A percentile compares a stretch with the other conserved stretches of the same genome.
Evolutionary conservation across 2,113 vertebrate genomes (phyloP).

Genomic region (Platichthys flesus): DNA sequence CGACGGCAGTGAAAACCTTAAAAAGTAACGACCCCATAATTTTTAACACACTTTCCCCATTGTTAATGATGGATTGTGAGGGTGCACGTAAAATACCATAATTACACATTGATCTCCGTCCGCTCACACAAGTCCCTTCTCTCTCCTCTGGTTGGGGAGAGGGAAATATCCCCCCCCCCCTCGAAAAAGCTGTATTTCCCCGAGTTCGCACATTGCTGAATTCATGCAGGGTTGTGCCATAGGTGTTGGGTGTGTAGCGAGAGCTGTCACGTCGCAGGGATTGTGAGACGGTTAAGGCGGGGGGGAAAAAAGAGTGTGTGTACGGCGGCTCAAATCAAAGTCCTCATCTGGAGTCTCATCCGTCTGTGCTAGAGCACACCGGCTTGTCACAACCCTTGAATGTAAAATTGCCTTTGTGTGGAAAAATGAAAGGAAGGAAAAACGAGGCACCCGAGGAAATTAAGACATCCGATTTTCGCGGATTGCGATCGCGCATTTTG

Average conservation of each 20-base stretch:
- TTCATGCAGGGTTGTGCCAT: constrained; percentile 11
- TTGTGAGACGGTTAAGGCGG: constrained; percentile 20
- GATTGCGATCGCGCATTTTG: no score
- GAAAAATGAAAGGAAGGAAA: constrained; percentile 1
- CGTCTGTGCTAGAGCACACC: constrained; percentile 6
- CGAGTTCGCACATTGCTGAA: background rate
- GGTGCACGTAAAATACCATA: constrained; percentile 35
- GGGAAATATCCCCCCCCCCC: background rate
- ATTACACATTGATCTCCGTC: constrained; percentile 48
- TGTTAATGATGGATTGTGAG: constrained; percentile 47
- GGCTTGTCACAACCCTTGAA: constrained; percentile 6
- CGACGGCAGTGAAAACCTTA: constrained; percentile 27
- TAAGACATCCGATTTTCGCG: background rate
- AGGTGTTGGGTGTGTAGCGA: constrained; percentile 3
- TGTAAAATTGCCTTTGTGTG: constrained; percentile 2
- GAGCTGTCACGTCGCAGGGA: constrained; percentile 29
- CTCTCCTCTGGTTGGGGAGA: background rate
- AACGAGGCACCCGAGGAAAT: background rate
- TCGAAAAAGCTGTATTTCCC: background rate
- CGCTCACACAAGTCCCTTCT: background rate
- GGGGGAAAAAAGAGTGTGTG: background rate
- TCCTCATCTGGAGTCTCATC: constrained; percentile 8
- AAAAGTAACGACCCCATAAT: constrained; percentile 42
- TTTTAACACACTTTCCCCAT: constrained; percentile 32
- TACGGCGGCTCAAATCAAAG: constrained; percentile 24